phyloP scores from a whole-genome alignment of 2,113 vertebrate genomes.

The Shinisaurus crocodilurus region DNA sequence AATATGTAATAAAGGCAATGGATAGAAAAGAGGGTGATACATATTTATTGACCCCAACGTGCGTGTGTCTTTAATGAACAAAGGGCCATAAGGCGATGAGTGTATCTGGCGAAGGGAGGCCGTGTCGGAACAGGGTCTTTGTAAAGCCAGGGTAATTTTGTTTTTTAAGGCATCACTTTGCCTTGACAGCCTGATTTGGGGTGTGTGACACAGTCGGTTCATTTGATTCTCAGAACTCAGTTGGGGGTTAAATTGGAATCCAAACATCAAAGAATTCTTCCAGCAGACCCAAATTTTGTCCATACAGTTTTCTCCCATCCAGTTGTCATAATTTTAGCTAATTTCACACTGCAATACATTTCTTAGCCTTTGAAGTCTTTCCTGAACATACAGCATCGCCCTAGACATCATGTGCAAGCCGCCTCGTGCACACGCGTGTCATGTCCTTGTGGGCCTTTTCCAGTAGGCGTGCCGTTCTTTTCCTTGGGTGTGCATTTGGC shows the following conservation, averaged over 20 bases:
- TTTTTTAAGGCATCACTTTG: slow-evolving; percentile 80
- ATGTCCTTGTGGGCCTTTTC: neutral
- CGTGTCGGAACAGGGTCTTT: slow-evolving; percentile 82
- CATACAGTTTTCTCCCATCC: slow-evolving; percentile 79
- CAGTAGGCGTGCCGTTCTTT: neutral
- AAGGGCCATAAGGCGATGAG: slow-evolving; percentile 66
- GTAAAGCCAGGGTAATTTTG: slow-evolving; percentile 84
- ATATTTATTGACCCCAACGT: slow-evolving; percentile 73
- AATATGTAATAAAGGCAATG: slow-evolving; percentile 27
- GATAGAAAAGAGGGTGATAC: slow-evolving; percentile 58
- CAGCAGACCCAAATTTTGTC: slow-evolving; percentile 84
- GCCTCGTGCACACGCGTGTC: slow-evolving; percentile 22
- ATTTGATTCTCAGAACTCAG: slow-evolving; percentile 99
- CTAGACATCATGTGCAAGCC: slow-evolving; percentile 8
- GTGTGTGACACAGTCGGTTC: slow-evolving; percentile 94
- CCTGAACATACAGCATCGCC: slow-evolving; percentile 67
- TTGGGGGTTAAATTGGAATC: slow-evolving; percentile 99
- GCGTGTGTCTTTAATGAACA: slow-evolving; percentile 75
- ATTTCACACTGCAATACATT: slow-evolving; percentile 81
- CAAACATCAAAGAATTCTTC: slow-evolving; percentile 98
- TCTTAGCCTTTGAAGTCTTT: slow-evolving; percentile 79
- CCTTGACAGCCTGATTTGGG: slow-evolving; percentile 89
- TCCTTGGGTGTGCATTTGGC: neutral
- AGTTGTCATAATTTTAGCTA: slow-evolving; percentile 84
- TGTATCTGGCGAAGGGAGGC: slow-evolving; percentile 75